Conservation (phyloP, 2,113 vertebrate genomes). For the Pedionomus torquatus region DNA sequence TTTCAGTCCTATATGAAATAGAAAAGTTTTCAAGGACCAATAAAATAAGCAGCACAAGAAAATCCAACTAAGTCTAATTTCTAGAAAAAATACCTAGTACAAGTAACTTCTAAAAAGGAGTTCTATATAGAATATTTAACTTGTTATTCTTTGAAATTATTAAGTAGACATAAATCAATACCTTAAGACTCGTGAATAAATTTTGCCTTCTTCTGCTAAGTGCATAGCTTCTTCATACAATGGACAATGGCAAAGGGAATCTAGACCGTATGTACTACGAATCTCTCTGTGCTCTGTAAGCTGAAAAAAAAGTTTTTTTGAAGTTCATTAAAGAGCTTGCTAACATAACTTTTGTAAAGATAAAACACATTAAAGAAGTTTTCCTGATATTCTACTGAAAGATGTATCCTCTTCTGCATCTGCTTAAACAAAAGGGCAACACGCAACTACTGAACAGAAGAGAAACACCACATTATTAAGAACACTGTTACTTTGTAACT, state of each 20-base stretch:
- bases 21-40: background rate
- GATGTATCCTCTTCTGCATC: background rate
- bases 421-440: background rate
- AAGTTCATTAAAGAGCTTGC: background rate
- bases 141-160: background rate
- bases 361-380: background rate
- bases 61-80: background rate
- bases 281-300: slow-evolving; percentile 85
- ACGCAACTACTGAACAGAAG: background rate
- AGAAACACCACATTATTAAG: background rate
- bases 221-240: slow-evolving; percentile 93
- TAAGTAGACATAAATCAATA: slow-evolving; percentile 42
- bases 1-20: slow-evolving; percentile 83
- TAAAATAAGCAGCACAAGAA: background rate
- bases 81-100: background rate
- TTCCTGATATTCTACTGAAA: background rate
- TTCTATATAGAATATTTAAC: background rate
- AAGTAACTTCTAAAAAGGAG: background rate
- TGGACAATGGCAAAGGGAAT: slow-evolving; percentile 82
- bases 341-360: background rate
- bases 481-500: background rate
- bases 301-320: slow-evolving; percentile 48
- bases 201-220: slow-evolving; percentile 90
- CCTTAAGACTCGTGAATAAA: slow-evolving; percentile 92
- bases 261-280: slow-evolving; percentile 66